Base-by-base conservation (phyloP, 2,113 vertebrate genomes). In the Telmatochromis bifrenatus region DNA sequence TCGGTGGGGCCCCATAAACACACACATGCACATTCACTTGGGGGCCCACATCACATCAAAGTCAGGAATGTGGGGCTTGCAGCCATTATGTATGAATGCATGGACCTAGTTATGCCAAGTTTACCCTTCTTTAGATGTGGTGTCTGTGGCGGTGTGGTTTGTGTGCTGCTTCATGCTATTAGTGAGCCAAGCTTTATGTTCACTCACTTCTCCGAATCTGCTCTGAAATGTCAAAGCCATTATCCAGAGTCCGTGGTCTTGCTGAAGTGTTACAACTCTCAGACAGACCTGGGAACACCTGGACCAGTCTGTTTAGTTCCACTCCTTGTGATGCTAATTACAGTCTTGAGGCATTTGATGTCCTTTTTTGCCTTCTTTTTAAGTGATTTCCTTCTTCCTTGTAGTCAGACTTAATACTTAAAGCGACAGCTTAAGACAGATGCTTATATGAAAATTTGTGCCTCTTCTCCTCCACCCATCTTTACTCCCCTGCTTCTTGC, bases 1-100 rank as follows among this genome's bases (percentile, higher is more conserved):
- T 85, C n/a, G 60, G 4, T 12, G 7, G 45, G 87, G 45, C 81
- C 87, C 82, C 82, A 11, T 79, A 23, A 65, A 80, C 49, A 86
- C 68, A 83, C 84, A 86, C 68, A 84, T 33, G 7, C 75, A 88
- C 87, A 87, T 42, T 51, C 47, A 87, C 62, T 33, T n/a, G 35
- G 15, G 81, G 56, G 33, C 51, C 49, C 81, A 60, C 31, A n/a
- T 33, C 81, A 87, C 92, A 90, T 94, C 93, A 95, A 94, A 95
- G 94, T 81, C 79, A 93, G 88, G 92, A 94, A 93, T 92, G 89
- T 54, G 79, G 83, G 85, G 51, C 88, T 75, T 81, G 90, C 42
- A 84, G 28, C 88, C 60, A 87, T 92, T 90, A 89, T 88, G 77
- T 77, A 85, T 45, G 87, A 83, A 13, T 47, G 70, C 70, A 75